Percentiles rank a stretch among this genome's conserved stretches.
These are phyloP conservation scores for Megathymus violae DNA, from an alignment of 1,140 invertebrate species.

Conservation along the genomic window DNA sequence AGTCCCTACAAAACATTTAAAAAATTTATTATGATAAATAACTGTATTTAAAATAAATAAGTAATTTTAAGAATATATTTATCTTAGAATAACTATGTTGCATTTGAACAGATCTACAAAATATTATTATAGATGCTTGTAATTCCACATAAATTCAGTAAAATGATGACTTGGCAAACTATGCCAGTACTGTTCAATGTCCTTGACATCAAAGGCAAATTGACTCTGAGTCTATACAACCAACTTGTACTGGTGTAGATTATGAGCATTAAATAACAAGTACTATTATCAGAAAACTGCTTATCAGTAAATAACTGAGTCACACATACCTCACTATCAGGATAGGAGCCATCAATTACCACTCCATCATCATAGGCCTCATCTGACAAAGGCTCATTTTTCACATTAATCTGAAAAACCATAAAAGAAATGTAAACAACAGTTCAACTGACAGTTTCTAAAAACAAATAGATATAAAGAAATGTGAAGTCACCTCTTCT, in stretches of 20 bases:
- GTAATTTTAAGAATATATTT: too few relatives aligned
- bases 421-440: slow-evolving; percentile 53
- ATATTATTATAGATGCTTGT: background rate
- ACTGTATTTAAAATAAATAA: too few relatives aligned
- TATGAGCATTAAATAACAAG: slow-evolving; percentile 32
- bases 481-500: slow-evolving; percentile 77
- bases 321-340: slow-evolving; percentile 70
- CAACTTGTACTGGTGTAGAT: slow-evolving; percentile 19
- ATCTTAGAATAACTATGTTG: background rate
- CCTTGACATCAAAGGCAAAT: slow-evolving; percentile 65
- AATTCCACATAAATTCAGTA: background rate
- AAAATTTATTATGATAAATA: too few relatives aligned
- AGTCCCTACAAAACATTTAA: background rate
- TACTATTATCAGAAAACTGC: slow-evolving; percentile 29
- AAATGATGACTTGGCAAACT: slow-evolving; percentile 48
- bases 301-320: slow-evolving; percentile 33
- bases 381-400: slow-evolving; percentile 79
- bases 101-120: background rate
- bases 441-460: slow-evolving; percentile 60
- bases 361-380: slow-evolving; percentile 81
- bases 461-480: slow-evolving; percentile 53
- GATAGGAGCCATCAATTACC: slow-evolving; percentile 79
- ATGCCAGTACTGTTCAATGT: slow-evolving; percentile 48
- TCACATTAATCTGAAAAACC: slow-evolving; percentile 80
- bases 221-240: slow-evolving; percentile 24